Evolutionary conservation across 2,113 vertebrate genomes (phyloP), one percentile per base, ranked within the genome.

Genomic region (Cyrtonyx montezumae): DNA sequence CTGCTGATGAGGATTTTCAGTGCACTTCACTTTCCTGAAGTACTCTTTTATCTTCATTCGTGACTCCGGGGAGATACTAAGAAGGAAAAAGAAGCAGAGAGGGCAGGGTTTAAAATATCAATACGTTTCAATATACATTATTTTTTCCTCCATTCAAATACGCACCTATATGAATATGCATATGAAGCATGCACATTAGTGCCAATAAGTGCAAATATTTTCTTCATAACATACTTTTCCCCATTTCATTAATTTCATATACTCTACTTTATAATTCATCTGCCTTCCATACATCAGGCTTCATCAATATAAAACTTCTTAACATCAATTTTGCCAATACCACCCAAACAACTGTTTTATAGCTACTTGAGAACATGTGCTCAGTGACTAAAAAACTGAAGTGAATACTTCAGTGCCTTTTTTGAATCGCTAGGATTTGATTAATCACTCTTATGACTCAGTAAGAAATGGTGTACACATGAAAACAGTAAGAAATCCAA

Each of bases 1-100:
- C 88, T 96, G 94, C n/a, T 95, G 87, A 85, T 70, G 63, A 95
- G 76, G 65, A 85, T 30, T 95, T 96, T 90, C 94, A 59, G 66
- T 26, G 48, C 75, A 42, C 13, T 85, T 75, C 49, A 67, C 84
- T 88, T 94, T 96, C 79, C 40, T 83, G 77, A 79, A 75, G 76
- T 78, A 49, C 51, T 96, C 92, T 85, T 95, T 82, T 34, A 91
- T 79, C 32, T 96, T 93, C 59, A 55, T 43, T 68, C 84, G 8
- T 9, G 96, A 93, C 56, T 89, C 83, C 45, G 25, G 7, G 14
- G 92, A 89, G 76, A 88, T 21, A 56, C 97, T 98, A 87, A 78
- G 86, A 79, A 94, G 13, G 42, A 22, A 95, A 91, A 91, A 79
- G 70, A 70, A 94, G 82, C 6, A 88, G 45, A 65, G 20, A 48